Evolutionary conservation across 2,797 vertebrate species (phyloP).

Genomic region (Acipenser transmontanus): DNA sequence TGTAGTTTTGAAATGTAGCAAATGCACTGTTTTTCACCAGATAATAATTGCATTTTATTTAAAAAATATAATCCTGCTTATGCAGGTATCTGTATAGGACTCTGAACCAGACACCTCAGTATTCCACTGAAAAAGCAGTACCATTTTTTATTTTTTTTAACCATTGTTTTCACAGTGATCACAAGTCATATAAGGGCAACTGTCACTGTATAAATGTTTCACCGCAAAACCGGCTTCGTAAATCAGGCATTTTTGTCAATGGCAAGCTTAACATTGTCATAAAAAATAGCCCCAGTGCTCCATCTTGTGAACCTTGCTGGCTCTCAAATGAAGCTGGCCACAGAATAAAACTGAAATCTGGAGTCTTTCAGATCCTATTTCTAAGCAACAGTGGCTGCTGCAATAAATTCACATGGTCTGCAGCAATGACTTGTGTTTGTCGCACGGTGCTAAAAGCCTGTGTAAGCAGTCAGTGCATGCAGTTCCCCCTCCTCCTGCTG

Average conservation of each 20-base stretch:
- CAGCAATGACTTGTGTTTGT: no score
- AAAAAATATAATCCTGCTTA: no score
- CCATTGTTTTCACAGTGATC: no score
- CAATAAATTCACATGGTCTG: constrained; percentile 6
- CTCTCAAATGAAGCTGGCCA: constrained; percentile 22
- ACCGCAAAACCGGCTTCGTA: constrained; percentile 15
- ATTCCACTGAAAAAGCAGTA: no score
- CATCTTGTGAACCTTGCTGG: constrained; percentile 5
- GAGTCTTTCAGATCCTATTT: constrained; percentile 24
- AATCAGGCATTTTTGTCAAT: constrained; percentile 26
- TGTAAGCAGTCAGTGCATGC: constrained; percentile 3
- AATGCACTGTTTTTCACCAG: no score
- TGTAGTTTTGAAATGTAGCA: no score
- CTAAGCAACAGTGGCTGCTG: constrained; percentile 10
- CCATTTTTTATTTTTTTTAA: no score
- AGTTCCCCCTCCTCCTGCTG: neutral
- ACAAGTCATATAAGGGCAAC: no score
- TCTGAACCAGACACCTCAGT: no score
- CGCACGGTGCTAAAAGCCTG: neutral
- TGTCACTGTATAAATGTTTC: no score
- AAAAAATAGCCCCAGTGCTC: constrained; percentile 42
- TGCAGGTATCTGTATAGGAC: no score
- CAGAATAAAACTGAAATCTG: constrained; percentile 18
- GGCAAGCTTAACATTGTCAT: constrained; percentile 41
- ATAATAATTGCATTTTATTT: no score